Evolutionary conservation across 2,888 invertebrate species (phyloP).

Genomic region (Magallana nippona): DNA sequence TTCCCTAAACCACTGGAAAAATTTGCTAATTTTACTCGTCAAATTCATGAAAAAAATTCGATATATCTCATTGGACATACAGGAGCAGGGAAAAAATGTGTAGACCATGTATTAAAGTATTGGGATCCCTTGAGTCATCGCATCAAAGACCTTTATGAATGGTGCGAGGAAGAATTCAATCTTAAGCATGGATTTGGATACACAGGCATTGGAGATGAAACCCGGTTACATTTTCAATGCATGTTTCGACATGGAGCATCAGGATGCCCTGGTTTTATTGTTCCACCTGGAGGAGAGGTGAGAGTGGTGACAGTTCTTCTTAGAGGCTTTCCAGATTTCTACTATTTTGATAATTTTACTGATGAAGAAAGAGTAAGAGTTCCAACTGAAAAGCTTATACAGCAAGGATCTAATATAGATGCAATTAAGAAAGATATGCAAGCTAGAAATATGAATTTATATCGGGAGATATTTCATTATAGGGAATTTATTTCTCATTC

Average conservation of each 20-base stretch:
- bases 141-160: conserved; percentile 42
- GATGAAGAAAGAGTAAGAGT: conserved; percentile 27
- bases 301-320: conserved; percentile 51
- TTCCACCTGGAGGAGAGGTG: conserved; percentile 26
- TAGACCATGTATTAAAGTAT: conserved; percentile 38
- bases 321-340: conserved; percentile 52
- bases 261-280: conserved; percentile 54
- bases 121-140: conserved; percentile 38
- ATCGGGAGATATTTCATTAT: conserved; percentile 44
- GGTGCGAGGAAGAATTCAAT: conserved; percentile 36
- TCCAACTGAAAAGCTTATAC: conserved; percentile 39
- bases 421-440: conserved; percentile 38
- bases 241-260: conserved; percentile 53
- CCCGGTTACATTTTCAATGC: conserved; percentile 50
- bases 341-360: conserved; percentile 37
- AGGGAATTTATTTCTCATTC: conserved; percentile 13
- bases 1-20: conserved; percentile 47
- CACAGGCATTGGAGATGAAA: conserved; percentile 35
- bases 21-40: conserved; percentile 40
- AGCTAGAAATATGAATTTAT: conserved; percentile 23
- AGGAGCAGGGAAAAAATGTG: conserved; percentile 25
- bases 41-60: conserved; percentile 6
- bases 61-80: conserved; percentile 54
- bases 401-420: conserved; percentile 53
- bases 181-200: conserved; percentile 33